These are phyloP conservation scores for Apamea anceps DNA, from an alignment of 2,888 invertebrate genomes.

Conservation along the genomic window DNA sequence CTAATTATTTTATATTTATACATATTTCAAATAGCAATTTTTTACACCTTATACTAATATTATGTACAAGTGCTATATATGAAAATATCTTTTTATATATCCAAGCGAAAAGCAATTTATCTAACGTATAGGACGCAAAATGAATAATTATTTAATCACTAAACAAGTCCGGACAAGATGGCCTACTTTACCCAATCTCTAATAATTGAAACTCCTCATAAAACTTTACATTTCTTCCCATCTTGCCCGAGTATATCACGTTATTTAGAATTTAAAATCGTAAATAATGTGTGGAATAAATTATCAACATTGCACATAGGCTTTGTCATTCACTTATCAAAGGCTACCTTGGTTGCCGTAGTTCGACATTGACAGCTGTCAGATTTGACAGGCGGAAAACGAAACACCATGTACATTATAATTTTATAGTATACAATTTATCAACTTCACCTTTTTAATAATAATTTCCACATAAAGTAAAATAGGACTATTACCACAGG, in stretches of 20 bases:
- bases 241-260: constrained; percentile 68
- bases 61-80: constrained; percentile 85
- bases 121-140: constrained; percentile 74
- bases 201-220: constrained; percentile 63
- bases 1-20: constrained; percentile 66
- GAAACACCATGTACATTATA: constrained; percentile 61
- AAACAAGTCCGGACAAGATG: constrained; percentile 63
- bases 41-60: constrained; percentile 83
- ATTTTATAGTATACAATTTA: constrained; percentile 59
- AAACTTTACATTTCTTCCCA: constrained; percentile 54
- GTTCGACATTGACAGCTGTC: constrained; percentile 65
- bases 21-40: constrained; percentile 78
- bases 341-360: constrained; percentile 54
- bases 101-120: constrained; percentile 74
- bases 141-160: constrained; percentile 69
- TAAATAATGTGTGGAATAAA: constrained; percentile 72
- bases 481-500: constrained; percentile 24
- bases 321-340: constrained; percentile 57
- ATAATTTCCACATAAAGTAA: constrained; percentile 34
- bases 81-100: constrained; percentile 80
- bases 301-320: constrained; percentile 60
- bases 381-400: constrained; percentile 61
- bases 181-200: constrained; percentile 46
- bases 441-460: constrained; percentile 32
- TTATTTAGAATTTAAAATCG: constrained; percentile 68